Evolutionary conservation across 2,113 vertebrate genomes (phyloP).

Genomic region (Perca fluviatilis): DNA sequence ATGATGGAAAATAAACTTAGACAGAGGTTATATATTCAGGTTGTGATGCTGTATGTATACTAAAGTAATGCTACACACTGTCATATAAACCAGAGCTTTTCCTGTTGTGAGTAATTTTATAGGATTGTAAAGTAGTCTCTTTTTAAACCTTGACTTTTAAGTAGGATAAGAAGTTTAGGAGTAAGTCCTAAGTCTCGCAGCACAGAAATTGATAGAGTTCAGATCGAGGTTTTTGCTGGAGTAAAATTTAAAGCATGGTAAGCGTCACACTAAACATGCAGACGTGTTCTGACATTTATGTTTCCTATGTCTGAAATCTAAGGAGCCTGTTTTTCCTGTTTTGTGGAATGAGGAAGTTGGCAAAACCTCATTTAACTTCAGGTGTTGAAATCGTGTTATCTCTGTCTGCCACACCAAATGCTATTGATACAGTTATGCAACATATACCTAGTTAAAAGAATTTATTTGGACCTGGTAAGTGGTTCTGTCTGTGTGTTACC

Average conservation of each 20-base stretch:
- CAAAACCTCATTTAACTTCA: not conserved
- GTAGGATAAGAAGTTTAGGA: constrained; percentile 63
- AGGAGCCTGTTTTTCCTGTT: constrained; percentile 8
- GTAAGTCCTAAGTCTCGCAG: constrained; percentile 37
- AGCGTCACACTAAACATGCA: constrained; percentile 12
- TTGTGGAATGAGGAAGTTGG: constrained; percentile 35
- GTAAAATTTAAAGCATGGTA: constrained; percentile 1
- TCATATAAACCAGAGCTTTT: constrained; percentile 22
- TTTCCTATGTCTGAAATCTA: constrained; percentile 11
- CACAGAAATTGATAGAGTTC: constrained; percentile 30
- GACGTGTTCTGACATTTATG: constrained; percentile 9
- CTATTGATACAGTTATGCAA: not conserved
- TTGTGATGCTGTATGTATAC: not conserved
- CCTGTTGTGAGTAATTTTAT: constrained; percentile 49
- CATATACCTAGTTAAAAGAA: not conserved
- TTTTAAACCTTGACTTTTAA: constrained; percentile 59
- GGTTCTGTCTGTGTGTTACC: not conserved
- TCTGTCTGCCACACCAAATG: not conserved
- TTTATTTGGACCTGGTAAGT: not conserved
- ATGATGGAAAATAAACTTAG: not conserved
- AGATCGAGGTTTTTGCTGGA: not conserved
- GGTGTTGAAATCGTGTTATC: constrained; percentile 1
- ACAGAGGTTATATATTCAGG: not conserved
- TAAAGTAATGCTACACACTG: constrained; percentile 7
- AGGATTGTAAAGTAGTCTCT: constrained; percentile 43